phyloP scores from a whole-genome alignment of 2,797 vertebrate species.

The Tarsius wallacei region DNA sequence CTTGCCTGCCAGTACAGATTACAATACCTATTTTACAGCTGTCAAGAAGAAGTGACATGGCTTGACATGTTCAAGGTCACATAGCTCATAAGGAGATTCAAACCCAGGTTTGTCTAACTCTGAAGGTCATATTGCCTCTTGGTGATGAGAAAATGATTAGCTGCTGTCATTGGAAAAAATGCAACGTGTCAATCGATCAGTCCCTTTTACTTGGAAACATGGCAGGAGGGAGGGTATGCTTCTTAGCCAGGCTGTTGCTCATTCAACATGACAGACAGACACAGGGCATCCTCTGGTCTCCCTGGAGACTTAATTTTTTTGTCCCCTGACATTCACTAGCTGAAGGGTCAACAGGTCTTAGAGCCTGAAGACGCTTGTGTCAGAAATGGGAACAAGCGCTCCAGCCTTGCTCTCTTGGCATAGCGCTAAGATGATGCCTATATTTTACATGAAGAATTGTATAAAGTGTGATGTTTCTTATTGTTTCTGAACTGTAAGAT shows the following conservation, averaged over 20 bases:
- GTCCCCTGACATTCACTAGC: background rate
- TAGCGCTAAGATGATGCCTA: background rate
- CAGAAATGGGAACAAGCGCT: background rate
- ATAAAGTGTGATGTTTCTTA: background rate
- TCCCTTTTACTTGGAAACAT: background rate
- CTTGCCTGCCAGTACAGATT: background rate
- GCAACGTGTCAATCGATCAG: background rate
- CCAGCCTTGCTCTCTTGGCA: background rate
- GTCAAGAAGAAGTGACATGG: background rate
- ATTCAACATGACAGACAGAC: background rate
- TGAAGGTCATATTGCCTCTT: background rate
- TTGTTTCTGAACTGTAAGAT: background rate
- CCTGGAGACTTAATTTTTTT: background rate
- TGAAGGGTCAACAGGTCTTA: background rate
- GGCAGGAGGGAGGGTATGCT: background rate
- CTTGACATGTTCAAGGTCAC: conserved; percentile 28
- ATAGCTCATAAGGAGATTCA: background rate
- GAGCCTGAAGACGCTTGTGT: background rate
- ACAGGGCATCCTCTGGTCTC: background rate
- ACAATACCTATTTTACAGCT: background rate
- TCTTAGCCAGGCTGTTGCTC: background rate
- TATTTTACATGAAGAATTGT: background rate
- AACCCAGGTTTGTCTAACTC: background rate
- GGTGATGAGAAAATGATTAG: background rate
- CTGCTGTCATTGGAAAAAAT: background rate